Conservation (phyloP, 2,888 invertebrate genomes). For the Temnothorax rugatulus region DNA sequence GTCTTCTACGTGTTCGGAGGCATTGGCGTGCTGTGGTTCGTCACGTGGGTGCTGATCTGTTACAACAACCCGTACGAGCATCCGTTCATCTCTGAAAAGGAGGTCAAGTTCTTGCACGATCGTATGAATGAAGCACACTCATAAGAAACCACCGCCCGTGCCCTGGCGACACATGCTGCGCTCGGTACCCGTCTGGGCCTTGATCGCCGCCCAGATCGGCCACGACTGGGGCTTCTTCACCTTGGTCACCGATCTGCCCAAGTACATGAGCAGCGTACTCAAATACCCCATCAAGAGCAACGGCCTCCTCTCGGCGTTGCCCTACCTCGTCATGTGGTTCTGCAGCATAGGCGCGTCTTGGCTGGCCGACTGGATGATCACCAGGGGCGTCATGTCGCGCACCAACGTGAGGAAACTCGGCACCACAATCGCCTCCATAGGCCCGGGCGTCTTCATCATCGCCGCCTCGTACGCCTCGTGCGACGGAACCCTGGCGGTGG, state of each 20-base stretch:
- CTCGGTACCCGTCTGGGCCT: conserved; percentile 91
- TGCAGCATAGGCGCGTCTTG: conserved; percentile 84
- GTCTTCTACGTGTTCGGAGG: conserved; percentile 95
- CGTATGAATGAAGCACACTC: conserved; percentile 82
- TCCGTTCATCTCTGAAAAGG: conserved; percentile 84
- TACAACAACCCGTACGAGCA: conserved; percentile 85
- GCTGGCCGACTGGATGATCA: conserved; percentile 85
- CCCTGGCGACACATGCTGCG: conserved; percentile 84
- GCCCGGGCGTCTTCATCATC: conserved; percentile 86
- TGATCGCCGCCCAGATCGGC: conserved; percentile 89
- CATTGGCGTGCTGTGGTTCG: conserved; percentile 91
- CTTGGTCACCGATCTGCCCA: conserved; percentile 84
- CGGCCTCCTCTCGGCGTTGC: conserved; percentile 85
- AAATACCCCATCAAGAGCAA: conserved; percentile 84
- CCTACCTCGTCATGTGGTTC: conserved; percentile 86
- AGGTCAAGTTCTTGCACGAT: conserved; percentile 82
- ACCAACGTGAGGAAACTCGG: conserved; percentile 86
- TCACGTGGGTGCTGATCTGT: conserved; percentile 88
- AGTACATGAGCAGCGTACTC: conserved; percentile 86
- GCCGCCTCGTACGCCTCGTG: conserved; percentile 87
- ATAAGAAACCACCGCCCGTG: conserved; percentile 79
- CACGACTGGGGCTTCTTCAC: conserved; percentile 86
- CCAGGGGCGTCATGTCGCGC: conserved; percentile 81
- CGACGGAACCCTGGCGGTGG: conserved; percentile 83
- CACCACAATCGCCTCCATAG: conserved; percentile 86